phyloP scores from a whole-genome alignment of 2,888 invertebrate species.

The Imbricaverruca yamaguchii region DNA sequence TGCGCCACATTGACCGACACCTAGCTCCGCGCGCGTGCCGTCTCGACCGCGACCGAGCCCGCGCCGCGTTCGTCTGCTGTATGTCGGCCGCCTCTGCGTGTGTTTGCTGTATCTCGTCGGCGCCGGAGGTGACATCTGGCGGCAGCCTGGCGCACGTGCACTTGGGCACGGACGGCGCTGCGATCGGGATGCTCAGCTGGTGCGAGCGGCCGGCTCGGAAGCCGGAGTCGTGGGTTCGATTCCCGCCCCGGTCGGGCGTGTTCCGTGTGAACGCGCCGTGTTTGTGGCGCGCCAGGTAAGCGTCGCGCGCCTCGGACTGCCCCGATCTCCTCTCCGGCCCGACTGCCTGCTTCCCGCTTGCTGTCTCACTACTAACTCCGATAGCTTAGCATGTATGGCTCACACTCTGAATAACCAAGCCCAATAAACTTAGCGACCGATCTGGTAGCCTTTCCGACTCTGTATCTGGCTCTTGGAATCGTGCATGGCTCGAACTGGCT shows the following conservation, averaged over 20 bases:
- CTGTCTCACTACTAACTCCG: not conserved
- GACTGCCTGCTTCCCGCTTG: not conserved
- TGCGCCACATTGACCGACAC: not conserved
- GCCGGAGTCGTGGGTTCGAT: slow-evolving; percentile 12
- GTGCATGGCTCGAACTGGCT: slow-evolving; percentile 14
- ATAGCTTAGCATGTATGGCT: not conserved
- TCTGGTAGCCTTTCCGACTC: not conserved
- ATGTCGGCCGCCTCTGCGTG: not conserved
- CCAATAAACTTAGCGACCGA: slow-evolving; percentile 2
- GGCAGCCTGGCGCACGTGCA: not conserved
- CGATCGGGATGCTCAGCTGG: not conserved
- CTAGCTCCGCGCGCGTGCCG: not conserved
- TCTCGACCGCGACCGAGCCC: not conserved
- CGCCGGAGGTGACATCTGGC: not conserved
- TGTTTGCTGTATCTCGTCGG: not conserved
- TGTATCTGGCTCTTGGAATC: not conserved
- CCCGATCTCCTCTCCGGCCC: not conserved
- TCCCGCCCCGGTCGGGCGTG: not conserved
- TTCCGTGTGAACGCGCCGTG: not conserved
- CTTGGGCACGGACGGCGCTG: not conserved
- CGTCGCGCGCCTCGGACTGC: not conserved
- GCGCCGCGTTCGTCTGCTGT: not conserved
- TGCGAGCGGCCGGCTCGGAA: not conserved
- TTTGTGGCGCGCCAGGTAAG: not conserved
- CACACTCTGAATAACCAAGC: not conserved